Base-by-base conservation (phyloP, 2,888 invertebrate species). In the Drosophila demipolita region DNA sequence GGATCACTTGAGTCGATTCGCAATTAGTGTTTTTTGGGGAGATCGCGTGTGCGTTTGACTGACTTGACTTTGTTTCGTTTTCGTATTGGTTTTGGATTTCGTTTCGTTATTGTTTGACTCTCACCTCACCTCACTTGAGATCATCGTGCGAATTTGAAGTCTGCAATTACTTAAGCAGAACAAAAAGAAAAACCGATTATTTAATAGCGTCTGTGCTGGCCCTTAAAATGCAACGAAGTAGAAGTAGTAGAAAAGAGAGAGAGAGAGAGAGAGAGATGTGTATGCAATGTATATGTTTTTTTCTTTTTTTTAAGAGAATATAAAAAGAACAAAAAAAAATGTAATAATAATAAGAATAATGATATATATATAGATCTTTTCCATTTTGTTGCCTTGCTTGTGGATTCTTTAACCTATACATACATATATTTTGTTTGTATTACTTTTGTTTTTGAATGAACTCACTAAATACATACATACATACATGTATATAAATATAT, bases 141-240 rank as follows among this genome's bases (percentile, higher is more conserved):
- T 92, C 91, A 90, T 91, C 91, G 90, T 89, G 91, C 89, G 91
- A 84, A 82, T 91, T 90, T 81, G 89, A 89, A 88, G 92, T 92
- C 92, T 92, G 92, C 92, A 92, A 92, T 92, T 92, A 92, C 92
- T 92, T 92, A 92, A 92, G 92, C 92, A 92, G 92, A 92, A 92
- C 92, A 92, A 92, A 91, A 91, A 92, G 89, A 90, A 91, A 91
- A 92, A 92, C 91, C 92, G 91, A 91, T 91, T 91, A 91, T 92
- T 92, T 92, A 92, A 92, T 92, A 90, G 91, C 89, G 91, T 87
- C 87, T 87, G 82, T 87, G 84, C 87, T 89, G 87, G 83, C 87
- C 87, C 80, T 87, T 72, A 72, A 81, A 87, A 87, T 84, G 87
- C 87, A 87, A 87, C 87, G 83, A 70, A 87, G 80, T 81, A 83